Percentiles rank a stretch among this genome's conserved stretches.
Conservation (phyloP, 2,888 invertebrate genomes). For the Caenorhabditis drosophilae region DNA sequence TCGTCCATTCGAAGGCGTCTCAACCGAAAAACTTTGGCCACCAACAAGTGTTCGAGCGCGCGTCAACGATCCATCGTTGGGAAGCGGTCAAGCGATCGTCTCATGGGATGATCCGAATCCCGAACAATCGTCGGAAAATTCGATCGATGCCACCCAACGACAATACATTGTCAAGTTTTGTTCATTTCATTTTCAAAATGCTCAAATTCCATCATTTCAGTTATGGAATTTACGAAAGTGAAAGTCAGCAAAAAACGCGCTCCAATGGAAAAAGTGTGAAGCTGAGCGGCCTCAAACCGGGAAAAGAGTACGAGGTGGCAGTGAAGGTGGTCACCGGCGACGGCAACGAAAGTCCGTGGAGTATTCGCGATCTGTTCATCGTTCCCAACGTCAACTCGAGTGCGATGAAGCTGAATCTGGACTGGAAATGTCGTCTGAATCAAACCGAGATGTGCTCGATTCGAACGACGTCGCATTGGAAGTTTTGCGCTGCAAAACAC, state of each 20-base stretch:
- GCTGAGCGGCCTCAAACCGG: constrained; percentile 32
- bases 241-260: constrained; percentile 49
- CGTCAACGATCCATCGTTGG: constrained; percentile 15
- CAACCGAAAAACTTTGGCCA: constrained; percentile 46
- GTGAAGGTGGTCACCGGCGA: constrained; percentile 59
- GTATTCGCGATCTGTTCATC: constrained; percentile 51
- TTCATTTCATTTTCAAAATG: neutral
- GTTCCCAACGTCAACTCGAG: no score
- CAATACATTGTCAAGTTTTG: constrained; percentile 58
- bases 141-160: constrained; percentile 35
- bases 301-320: constrained; percentile 56
- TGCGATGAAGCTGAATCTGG: no score
- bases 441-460: constrained; percentile 33
- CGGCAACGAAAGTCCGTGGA: constrained; percentile 63
- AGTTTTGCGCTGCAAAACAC: constrained; percentile 19
- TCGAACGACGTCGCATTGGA: constrained; percentile 26
- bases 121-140: constrained; percentile 38
- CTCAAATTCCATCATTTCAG: constrained; percentile 7
- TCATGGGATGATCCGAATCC: constrained; percentile 64
- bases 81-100: constrained; percentile 46
- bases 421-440: constrained; percentile 32
- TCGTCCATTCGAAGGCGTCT: constrained; percentile 18
- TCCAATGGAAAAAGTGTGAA: constrained; percentile 47
- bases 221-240: constrained; percentile 49
- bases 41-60: constrained; percentile 53